Evolutionary conservation across 2,888 invertebrate genomes (phyloP), one percentile per base, ranked within the genome.

Genomic region (Chaetoderma sp.): DNA sequence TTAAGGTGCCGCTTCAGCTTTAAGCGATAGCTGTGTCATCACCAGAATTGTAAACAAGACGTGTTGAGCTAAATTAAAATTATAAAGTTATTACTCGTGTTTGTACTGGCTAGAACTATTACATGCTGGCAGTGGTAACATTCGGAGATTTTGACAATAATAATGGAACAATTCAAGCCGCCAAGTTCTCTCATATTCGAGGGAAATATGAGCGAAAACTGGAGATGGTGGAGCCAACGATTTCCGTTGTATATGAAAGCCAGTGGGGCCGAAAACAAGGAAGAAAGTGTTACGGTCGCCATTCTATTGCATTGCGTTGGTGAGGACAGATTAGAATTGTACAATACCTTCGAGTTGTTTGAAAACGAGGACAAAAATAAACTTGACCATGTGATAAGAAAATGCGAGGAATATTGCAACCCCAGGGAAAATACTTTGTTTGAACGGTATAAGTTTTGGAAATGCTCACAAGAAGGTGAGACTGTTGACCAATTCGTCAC

Each of bases 401-500:
- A 60, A 45, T 60, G 42, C 23, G 25, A 50, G 13, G 45, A 50
- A n/a, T 58, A 65, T 39, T 58, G 64, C 49, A 61, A 68, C 28
- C 62, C 62, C 1, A 57, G 58, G 25, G 65, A 68, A 27, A 68
- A 68, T 36, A 56, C 55, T 2, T 27, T 59, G 6, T 52, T 68
- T 32, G 68, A 68, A 42, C 25, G 59, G 18, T 65, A 62, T 44
- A 62, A 30, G 25, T 65, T 68, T 54, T 59, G 39, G 49, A 33
- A 50, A 45, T 36, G 32, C 1, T 27, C 25, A 42, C 61, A 68
- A 50, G 54, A 45, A 33, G 58, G 58, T 32, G 65, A 60, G 42
- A 36, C 57, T 10, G 30, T 68, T 28, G 68, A 68, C 39, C 52
- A 68, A 13, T 65, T 52, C 32, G 54, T 65, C 1, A 68, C 55